phyloP scores from a whole-genome alignment of 2,113 vertebrate genomes.

The Psettodes erumei region DNA sequence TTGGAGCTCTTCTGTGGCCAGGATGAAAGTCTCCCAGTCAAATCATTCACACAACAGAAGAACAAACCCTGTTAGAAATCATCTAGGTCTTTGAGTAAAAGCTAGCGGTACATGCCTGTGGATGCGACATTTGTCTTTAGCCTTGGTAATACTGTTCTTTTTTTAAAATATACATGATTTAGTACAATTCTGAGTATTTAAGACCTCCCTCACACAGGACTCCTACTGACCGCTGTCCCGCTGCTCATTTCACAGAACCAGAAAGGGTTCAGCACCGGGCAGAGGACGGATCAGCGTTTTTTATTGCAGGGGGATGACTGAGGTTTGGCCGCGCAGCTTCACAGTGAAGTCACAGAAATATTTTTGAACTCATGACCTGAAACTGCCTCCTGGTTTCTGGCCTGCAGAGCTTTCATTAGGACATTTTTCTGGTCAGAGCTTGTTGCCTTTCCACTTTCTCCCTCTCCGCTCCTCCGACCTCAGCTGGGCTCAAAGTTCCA shows the following conservation, averaged over 20 bases:
- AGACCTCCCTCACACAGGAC: slow-evolving; percentile 12
- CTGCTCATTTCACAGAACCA: slow-evolving; percentile 12
- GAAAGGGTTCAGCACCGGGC: background rate
- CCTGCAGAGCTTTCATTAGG: slow-evolving; percentile 48
- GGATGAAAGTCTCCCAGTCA: too few species aligned
- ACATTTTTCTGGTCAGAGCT: slow-evolving; percentile 51
- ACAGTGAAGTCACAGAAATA: slow-evolving; percentile 51
- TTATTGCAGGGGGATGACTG: slow-evolving; percentile 28
- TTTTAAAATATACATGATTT: too few species aligned
- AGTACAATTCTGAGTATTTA: too few species aligned
- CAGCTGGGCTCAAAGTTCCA: slow-evolving; percentile 32
- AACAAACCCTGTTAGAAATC: too few species aligned
- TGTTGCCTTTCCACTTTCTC: slow-evolving; percentile 22
- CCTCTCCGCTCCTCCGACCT: background rate
- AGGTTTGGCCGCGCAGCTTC: slow-evolving; percentile 52
- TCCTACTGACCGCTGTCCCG: background rate
- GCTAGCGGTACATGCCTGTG: too few species aligned
- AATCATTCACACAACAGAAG: too few species aligned
- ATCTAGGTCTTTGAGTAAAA: too few species aligned
- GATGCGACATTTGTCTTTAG: too few species aligned
- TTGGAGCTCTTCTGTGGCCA: background rate
- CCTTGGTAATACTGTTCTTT: too few species aligned
- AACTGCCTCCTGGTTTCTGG: slow-evolving; percentile 42
- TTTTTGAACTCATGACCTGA: slow-evolving; percentile 65
- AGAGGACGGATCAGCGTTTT: slow-evolving; percentile 14